A percentile compares a stretch with the other conserved stretches of the same genome.
These are phyloP conservation scores for Enteromius paludinosus DNA, from an alignment of 2,797 vertebrate species.

Conservation along the genomic window DNA sequence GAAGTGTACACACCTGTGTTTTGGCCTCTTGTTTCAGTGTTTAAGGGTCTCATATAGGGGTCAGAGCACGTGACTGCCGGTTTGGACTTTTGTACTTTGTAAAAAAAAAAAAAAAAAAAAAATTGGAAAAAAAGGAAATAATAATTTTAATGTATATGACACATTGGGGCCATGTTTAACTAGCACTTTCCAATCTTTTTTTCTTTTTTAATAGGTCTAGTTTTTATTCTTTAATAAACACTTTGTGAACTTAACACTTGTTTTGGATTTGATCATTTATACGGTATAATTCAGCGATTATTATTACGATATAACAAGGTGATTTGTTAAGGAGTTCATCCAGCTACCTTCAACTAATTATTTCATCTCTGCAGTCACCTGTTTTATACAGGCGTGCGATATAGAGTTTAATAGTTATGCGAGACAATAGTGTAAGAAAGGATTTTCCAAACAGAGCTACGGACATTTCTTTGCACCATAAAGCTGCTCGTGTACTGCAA, in stretches of 20 bases:
- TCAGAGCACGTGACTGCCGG: constrained; percentile 62
- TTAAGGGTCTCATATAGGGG: constrained; percentile 62
- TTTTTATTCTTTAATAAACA: constrained; percentile 82
- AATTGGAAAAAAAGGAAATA: constrained; percentile 53
- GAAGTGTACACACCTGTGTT: constrained; percentile 40
- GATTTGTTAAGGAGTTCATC: neutral
- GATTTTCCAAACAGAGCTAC: neutral
- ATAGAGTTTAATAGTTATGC: neutral
- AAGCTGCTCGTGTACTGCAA: neutral
- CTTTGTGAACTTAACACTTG: constrained; percentile 75
- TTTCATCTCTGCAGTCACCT: neutral
- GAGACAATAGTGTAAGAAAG: neutral
- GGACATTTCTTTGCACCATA: neutral
- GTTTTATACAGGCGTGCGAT: neutral
- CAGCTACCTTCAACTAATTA: neutral
- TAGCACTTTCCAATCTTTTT: constrained; percentile 80
- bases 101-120: constrained; percentile 62
- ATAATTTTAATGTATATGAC: constrained; percentile 74
- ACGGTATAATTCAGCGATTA: neutral
- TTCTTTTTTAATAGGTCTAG: constrained; percentile 72
- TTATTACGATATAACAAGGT: neutral
- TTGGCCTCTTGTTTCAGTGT: constrained; percentile 16
- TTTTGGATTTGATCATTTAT: constrained; percentile 57
- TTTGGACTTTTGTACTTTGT: constrained; percentile 70
- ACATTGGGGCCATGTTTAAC: constrained; percentile 80